Conservation (phyloP, 2,797 vertebrate genomes). For the Carduelis carduelis region DNA sequence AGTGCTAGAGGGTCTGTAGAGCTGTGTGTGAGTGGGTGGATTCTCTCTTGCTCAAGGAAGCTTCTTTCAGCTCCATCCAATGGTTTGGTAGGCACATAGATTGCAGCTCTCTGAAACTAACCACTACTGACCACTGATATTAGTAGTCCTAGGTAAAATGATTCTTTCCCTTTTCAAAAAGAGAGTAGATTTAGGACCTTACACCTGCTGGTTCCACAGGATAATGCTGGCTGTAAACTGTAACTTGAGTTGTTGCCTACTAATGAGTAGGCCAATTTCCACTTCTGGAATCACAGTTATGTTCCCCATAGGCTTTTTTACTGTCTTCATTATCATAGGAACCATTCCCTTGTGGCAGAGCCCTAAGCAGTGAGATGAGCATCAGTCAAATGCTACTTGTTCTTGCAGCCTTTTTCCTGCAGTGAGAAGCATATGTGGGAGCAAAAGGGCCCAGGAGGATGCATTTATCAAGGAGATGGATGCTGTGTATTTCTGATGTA, state of each 20-base stretch:
- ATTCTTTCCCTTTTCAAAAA: neutral
- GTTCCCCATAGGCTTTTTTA: neutral
- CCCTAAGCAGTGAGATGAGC: neutral
- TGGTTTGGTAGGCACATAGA: neutral
- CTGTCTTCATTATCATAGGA: constrained; percentile 34
- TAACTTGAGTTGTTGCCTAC: too few species aligned
- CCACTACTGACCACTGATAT: neutral
- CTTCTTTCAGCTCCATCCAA: neutral
- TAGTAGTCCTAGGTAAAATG: neutral
- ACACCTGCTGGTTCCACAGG: neutral
- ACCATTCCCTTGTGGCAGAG: neutral
- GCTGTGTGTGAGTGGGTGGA: neutral
- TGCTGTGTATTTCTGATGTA: neutral
- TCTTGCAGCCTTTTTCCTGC: neutral
- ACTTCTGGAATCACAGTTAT: neutral
- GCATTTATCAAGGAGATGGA: constrained; percentile 1
- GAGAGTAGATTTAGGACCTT: neutral
- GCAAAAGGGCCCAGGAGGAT: neutral
- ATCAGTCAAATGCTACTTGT: constrained; percentile 22
- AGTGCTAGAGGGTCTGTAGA: neutral
- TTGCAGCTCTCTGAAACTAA: neutral
- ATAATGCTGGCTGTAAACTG: neutral
- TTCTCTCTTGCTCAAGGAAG: neutral
- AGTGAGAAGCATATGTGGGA: neutral
- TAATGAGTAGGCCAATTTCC: neutral